Conservation (phyloP, 2,113 vertebrate genomes). For the Sebastes fasciatus region DNA sequence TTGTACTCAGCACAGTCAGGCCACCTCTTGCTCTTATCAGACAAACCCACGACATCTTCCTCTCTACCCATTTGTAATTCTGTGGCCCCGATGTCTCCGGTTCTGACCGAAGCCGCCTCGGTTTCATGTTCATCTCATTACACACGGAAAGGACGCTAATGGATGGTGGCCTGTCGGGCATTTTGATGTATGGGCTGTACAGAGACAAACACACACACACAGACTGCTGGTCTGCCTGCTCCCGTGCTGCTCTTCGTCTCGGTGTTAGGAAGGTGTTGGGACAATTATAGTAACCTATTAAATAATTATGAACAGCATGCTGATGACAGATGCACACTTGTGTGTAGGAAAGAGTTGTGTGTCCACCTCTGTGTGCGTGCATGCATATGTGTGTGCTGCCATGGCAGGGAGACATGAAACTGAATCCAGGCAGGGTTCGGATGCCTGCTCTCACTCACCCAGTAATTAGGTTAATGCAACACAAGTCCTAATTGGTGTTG, state of each 20-base stretch:
- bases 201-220: not conserved
- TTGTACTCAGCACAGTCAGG: not conserved
- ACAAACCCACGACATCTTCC: conserved; percentile 20
- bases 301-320: conserved; percentile 70
- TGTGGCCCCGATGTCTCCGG: conserved; percentile 20
- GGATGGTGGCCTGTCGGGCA: conserved; percentile 37
- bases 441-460: conserved; percentile 51
- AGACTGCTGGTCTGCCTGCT: not conserved
- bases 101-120: conserved; percentile 17
- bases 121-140: conserved; percentile 63
- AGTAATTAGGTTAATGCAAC: conserved; percentile 83
- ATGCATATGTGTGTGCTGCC: conserved; percentile 25
- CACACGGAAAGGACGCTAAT: conserved; percentile 42
- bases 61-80: conserved; percentile 28
- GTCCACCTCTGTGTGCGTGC: conserved; percentile 4
- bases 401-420: conserved; percentile 65
- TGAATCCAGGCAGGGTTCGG: conserved; percentile 59
- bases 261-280: conserved; percentile 62
- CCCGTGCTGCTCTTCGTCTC: conserved; percentile 28
- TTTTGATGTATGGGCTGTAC: conserved; percentile 45
- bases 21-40: conserved; percentile 20
- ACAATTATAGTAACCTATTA: conserved; percentile 65
- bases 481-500: conserved; percentile 66
- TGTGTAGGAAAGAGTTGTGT: not conserved
- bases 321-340: conserved; percentile 68